These are phyloP conservation scores for Oncorhynchus clarkii DNA, from an alignment of 2,113 vertebrate genomes.

Conservation along the genomic window DNA sequence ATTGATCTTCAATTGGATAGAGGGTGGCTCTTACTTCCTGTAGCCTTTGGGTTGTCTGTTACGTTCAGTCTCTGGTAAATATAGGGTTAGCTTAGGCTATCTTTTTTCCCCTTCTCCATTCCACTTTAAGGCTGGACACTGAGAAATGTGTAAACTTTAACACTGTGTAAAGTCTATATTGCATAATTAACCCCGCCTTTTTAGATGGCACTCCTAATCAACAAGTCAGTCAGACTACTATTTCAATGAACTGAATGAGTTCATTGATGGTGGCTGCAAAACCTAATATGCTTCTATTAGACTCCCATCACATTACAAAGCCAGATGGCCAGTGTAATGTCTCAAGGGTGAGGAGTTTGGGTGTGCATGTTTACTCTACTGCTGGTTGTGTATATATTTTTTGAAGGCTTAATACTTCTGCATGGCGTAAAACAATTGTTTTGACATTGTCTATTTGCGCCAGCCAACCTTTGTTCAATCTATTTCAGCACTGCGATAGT, in stretches of 20 bases:
- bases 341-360: neutral
- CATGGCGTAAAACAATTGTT: neutral
- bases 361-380: neutral
- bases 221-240: too few species aligned
- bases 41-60: slow-evolving; percentile 49
- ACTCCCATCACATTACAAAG: neutral
- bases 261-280: too few species aligned
- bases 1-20: slow-evolving; percentile 58
- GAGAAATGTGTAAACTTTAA: too few species aligned
- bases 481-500: too few species aligned
- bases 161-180: too few species aligned
- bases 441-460: neutral
- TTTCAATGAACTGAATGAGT: too few species aligned
- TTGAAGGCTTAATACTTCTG: neutral
- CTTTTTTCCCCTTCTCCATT: too few species aligned
- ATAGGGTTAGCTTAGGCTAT: slow-evolving; percentile 26
- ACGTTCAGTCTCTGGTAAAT: slow-evolving; percentile 32
- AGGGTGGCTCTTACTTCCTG: slow-evolving; percentile 65
- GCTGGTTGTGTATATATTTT: neutral
- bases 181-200: too few species aligned
- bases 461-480: too few species aligned
- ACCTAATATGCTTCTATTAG: neutral
- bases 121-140: too few species aligned
- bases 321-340: neutral
- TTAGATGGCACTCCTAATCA: too few species aligned